phyloP scores from a whole-genome alignment of 2,113 vertebrate species.

The Phocoena phocoena region DNA sequence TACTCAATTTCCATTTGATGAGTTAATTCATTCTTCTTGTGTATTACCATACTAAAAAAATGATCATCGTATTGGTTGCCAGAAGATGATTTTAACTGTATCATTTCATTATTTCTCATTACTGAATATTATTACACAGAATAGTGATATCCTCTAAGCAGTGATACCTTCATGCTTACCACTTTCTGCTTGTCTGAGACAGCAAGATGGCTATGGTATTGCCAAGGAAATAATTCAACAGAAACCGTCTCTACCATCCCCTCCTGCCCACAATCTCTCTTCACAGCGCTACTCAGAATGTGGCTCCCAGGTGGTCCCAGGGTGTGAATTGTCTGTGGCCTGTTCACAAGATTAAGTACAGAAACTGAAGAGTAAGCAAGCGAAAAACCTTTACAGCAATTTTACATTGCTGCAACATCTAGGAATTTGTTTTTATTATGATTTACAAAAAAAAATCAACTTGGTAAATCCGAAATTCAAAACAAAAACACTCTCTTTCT shows the following conservation, averaged over 20 bases:
- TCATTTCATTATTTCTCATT: conserved; percentile 14
- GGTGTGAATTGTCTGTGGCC: neutral
- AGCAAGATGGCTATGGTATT: neutral
- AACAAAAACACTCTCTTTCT: neutral
- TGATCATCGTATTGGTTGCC: neutral
- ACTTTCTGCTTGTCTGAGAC: neutral
- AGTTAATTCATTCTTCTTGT: neutral
- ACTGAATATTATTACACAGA: neutral
- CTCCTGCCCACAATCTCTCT: neutral
- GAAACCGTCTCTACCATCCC: neutral
- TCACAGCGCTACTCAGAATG: neutral
- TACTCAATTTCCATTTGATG: neutral
- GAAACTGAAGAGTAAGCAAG: neutral
- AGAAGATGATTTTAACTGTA: neutral
- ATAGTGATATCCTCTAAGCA: neutral
- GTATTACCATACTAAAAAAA: neutral
- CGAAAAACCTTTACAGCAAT: neutral
- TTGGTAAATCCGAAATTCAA: neutral
- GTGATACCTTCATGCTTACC: neutral
- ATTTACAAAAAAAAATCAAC: conserved; percentile 9
- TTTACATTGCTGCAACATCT: neutral
- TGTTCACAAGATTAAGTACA: neutral
- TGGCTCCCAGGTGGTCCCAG: neutral
- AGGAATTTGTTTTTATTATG: conserved; percentile 17
- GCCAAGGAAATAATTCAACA: neutral